Evolutionary conservation across 2,113 vertebrate genomes (phyloP), one percentile per base, ranked within the genome.

Genomic region (Gopherus flavomarginatus): DNA sequence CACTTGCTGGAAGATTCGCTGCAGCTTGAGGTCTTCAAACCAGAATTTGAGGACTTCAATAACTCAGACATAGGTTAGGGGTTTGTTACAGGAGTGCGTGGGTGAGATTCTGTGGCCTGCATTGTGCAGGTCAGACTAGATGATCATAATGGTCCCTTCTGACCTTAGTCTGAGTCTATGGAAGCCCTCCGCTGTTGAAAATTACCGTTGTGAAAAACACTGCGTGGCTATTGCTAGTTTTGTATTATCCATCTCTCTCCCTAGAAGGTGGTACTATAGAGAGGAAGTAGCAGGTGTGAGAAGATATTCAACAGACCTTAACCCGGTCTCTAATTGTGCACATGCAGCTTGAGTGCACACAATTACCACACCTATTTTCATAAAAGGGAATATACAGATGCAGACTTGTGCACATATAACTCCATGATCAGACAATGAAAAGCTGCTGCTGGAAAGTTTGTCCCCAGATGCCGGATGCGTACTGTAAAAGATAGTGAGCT

Each of bases 111-210:
- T 47, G 47, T 47, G 47, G 47, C 47, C 47, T 47, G 47, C 47
- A 47, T 47, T 47, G 9, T 47, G 9, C 47, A 47, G 47, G 47
- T 47, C 47, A 47, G 9, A 47, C 47, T 47, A 47, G 47, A 47
- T 47, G 9, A 47, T 47, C 47, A 47, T 47, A 47, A 47, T 47
- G 47, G 47, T 47, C 47, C 47, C 47, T 47, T 47, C 47, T 47
- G 47, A 47, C 47, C 47, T 47, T 47, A 47, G 9, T 47, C 44
- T 44, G 44, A 47, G 47, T 47, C 47, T 47, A 89, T 35, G 44
- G n/a, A 92, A 83, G 94, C 91, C 89, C 95, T 86, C 95, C 96
- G 88, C 89, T 81, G 95, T 95, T 53, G 4, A 62, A 93, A 91
- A 65, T 22, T 11, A 79, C 26, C 3, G 62, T 65, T 49, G 72